Evolutionary conservation across 2,797 vertebrate species (phyloP).

Genomic region (Cephalopachus bancanus): DNA sequence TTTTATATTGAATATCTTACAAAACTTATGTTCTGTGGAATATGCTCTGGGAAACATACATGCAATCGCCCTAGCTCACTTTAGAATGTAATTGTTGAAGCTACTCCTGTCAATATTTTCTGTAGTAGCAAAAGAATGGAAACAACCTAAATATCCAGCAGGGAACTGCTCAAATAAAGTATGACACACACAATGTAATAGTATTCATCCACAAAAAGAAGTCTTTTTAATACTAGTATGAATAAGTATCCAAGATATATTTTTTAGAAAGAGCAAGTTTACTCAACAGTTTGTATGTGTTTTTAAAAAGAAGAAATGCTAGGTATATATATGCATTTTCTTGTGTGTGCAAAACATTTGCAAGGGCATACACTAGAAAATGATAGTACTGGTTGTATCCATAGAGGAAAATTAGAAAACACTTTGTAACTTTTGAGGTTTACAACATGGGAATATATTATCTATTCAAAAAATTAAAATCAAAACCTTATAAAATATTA

Average conservation of each 20-base stretch:
- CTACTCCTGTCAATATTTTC: background rate
- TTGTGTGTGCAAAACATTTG: background rate
- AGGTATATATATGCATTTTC: background rate
- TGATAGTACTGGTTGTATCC: background rate
- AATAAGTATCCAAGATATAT: background rate
- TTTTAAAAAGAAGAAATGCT: background rate
- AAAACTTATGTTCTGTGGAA: background rate
- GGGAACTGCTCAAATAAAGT: background rate
- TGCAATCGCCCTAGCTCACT: background rate
- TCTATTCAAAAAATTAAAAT: background rate
- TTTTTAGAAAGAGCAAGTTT: conserved; percentile 13
- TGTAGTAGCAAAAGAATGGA: background rate
- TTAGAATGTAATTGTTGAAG: background rate
- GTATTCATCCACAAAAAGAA: background rate
- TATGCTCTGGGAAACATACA: background rate
- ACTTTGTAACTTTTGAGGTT: background rate
- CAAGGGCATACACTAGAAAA: background rate
- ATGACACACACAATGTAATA: background rate
- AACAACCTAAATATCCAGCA: background rate
- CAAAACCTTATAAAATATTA: background rate
- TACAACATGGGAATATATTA: background rate
- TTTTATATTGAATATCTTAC: background rate
- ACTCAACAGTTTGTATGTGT: background rate
- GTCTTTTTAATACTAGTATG: background rate
- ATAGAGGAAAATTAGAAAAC: background rate